Percentiles rank a stretch among this genome's conserved stretches.
Conservation (phyloP, 2,113 vertebrate genomes). For the Symphodus melops region DNA sequence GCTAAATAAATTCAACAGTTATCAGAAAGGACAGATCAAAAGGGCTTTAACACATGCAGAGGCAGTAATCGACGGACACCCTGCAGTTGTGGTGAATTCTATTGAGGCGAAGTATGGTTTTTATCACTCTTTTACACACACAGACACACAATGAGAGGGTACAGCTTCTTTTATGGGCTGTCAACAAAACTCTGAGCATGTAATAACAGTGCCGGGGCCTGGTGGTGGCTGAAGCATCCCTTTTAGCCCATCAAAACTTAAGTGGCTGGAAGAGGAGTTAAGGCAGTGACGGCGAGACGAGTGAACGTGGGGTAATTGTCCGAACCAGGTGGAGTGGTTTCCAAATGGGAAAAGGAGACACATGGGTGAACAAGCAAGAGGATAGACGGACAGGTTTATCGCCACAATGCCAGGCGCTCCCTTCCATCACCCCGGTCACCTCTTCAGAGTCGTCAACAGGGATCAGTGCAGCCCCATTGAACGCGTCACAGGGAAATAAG, state of each 20-base stretch:
- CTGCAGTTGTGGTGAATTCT: constrained; percentile 64
- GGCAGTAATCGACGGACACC: constrained; percentile 59
- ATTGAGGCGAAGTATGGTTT: constrained; percentile 57
- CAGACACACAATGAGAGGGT: constrained; percentile 70
- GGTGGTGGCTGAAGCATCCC: constrained; percentile 75
- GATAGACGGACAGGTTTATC: constrained; percentile 67
- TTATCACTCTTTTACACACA: constrained; percentile 60
- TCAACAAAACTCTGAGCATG: constrained; percentile 74
- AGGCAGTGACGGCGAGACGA: constrained; percentile 63
- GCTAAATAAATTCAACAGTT: constrained; percentile 34
- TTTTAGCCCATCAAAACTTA: constrained; percentile 81
- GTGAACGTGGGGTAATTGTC: constrained; percentile 77
- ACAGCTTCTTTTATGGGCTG: constrained; percentile 71
- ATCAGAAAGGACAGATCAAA: constrained; percentile 43
- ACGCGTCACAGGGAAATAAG: constrained; percentile 75
- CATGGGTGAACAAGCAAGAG: constrained; percentile 74
- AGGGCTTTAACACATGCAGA: constrained; percentile 51
- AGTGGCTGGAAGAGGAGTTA: constrained; percentile 80
- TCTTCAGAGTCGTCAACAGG: constrained; percentile 70
- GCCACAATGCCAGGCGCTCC: constrained; percentile 60
- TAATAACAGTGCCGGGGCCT: constrained; percentile 74
- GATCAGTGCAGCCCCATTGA: constrained; percentile 80
- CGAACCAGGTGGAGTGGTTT: constrained; percentile 79
- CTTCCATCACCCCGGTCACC: constrained; percentile 61
- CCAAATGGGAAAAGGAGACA: constrained; percentile 71